Conservation (phyloP, 2,113 vertebrate genomes). For the Petaurus breviceps region DNA sequence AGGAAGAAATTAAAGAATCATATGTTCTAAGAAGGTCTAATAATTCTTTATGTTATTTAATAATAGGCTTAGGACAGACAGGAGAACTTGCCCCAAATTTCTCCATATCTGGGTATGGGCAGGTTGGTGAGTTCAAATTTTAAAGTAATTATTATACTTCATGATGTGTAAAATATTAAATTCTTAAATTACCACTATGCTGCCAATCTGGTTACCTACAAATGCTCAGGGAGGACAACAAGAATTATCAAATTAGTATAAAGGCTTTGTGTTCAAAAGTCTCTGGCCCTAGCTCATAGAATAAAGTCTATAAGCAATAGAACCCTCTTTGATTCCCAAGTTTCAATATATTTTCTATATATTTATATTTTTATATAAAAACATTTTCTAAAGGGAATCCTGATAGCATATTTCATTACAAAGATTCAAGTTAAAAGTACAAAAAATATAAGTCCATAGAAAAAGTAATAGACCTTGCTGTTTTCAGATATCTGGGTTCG, state of each 20-base stretch:
- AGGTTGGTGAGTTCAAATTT: background rate
- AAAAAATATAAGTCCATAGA: background rate
- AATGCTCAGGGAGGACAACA: rapidly evolving
- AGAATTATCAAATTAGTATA: too few relatives aligned
- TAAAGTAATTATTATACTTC: background rate
- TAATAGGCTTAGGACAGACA: background rate
- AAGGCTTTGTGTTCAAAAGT: background rate
- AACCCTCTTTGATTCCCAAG: background rate
- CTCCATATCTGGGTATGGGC: background rate
- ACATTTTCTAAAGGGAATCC: background rate
- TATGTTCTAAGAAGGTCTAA: too few relatives aligned
- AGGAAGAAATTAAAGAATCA: background rate
- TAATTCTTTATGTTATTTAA: background rate
- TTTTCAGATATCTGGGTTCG: background rate
- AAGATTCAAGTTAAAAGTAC: background rate
- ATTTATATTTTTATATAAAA: background rate
- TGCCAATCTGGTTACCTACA: background rate
- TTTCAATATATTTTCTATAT: too few relatives aligned
- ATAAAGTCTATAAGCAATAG: background rate
- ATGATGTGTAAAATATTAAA: background rate
- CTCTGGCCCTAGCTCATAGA: too few relatives aligned
- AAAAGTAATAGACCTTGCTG: too few relatives aligned
- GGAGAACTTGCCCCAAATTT: background rate
- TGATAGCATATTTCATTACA: background rate
- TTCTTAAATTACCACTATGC: background rate